Evolutionary conservation across 2,797 vertebrate genomes (phyloP).

Genomic region (Capromys pilorides): DNA sequence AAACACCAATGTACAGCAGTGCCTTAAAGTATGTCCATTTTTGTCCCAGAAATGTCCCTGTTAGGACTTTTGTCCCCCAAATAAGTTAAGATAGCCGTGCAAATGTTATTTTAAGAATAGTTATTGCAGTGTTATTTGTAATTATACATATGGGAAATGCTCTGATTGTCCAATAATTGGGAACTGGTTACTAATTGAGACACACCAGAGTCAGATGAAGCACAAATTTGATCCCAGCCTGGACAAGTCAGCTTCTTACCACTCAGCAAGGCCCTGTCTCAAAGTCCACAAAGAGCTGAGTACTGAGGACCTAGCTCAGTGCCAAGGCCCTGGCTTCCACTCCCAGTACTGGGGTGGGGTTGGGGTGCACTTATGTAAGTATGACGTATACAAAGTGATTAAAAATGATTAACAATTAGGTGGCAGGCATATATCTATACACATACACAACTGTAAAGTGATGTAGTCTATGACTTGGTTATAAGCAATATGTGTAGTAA

Average conservation of each 20-base stretch:
- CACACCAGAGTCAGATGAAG: not conserved
- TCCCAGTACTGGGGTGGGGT: not conserved
- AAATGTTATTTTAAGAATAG: not conserved
- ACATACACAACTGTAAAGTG: not conserved
- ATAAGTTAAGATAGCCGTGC: not conserved
- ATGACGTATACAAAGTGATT: not conserved
- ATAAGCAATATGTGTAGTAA: not conserved
- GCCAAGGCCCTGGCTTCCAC: not conserved
- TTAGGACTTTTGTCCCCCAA: not conserved
- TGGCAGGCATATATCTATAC: not conserved
- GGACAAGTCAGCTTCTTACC: not conserved
- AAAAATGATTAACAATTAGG: not conserved
- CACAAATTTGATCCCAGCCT: not conserved
- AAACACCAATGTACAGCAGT: not conserved
- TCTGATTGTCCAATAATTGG: not conserved
- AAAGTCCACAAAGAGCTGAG: not conserved
- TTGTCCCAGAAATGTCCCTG: not conserved
- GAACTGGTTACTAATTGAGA: not conserved
- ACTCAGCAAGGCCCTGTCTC: not conserved
- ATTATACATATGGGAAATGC: not conserved
- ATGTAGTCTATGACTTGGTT: not conserved
- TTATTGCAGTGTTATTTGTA: not conserved
- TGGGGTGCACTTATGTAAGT: not conserved
- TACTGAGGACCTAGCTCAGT: not conserved
- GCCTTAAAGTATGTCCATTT: not conserved